Base-by-base conservation (phyloP, 2,888 invertebrate species). In the Pollenia angustigena region DNA sequence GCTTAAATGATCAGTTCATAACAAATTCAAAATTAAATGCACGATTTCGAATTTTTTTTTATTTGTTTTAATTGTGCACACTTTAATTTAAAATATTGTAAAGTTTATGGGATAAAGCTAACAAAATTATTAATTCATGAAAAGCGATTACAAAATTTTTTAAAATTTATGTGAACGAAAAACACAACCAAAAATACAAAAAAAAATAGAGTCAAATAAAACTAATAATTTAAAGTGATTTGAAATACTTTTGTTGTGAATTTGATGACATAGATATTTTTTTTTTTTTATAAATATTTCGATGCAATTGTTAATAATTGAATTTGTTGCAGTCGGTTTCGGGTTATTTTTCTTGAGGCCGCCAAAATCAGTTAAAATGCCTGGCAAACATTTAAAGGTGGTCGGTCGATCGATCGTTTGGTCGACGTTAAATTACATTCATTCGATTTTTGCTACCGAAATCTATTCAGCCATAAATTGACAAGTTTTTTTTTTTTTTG, bases 81-180 rank as follows among this genome's bases (percentile, higher is more conserved):
- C 4, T 44, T 54, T 81, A 23, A 40, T 72, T 71, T 23, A 8
- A 72, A 54, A 56, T 75, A 50, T 40, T 60, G 62, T 50, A 4
- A 76, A 60, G 50, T 69, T 40, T 71, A 16, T 44, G 8, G 18
- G 66, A 50, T 75, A 32, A 12, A 40, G 18, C 16, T 32, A 42
- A 42, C 18, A 52, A 32, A 74, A 66, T 85, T 81, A 85, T 66
- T 48, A 69, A 79, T 85, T 85, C 81, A 85, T 85, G 58, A 81
- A 79, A 82, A 46, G 32, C 71, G 56, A 82, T 85, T 85, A 74
- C 74, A 75, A 85, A 79, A 85, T 56, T 74, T 11, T 32, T 52
- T 48, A 66, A 82, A 76, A 66, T 60, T 68, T 16, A 23, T 85
- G 85, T 85, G 78, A 75, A 79, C 62, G 32, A 72, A 58, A 66